A percentile compares a stretch with the other conserved stretches of the same genome.
These are phyloP conservation scores for Tautogolabrus adspersus DNA, from an alignment of 2,113 vertebrate genomes.

Conservation along the genomic window DNA sequence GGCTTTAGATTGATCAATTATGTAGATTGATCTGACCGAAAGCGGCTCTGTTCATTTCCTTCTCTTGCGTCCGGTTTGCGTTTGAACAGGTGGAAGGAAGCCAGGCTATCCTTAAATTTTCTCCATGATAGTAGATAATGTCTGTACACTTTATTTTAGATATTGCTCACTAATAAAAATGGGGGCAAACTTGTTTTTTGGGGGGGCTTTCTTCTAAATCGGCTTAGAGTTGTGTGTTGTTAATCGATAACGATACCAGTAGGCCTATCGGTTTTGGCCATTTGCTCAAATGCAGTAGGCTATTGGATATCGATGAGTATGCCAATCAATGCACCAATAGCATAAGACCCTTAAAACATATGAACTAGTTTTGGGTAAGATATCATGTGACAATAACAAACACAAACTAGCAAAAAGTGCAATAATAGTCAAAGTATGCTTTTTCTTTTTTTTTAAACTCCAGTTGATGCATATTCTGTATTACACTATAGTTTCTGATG, in stretches of 20 bases:
- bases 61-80: background rate
- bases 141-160: background rate
- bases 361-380: background rate
- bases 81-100: constrained; percentile 63
- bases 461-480: too few relatives aligned
- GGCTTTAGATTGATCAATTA: constrained; percentile 66
- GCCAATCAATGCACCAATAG: too few relatives aligned
- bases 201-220: background rate
- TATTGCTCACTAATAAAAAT: background rate
- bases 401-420: background rate
- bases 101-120: background rate
- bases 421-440: too few relatives aligned
- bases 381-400: background rate
- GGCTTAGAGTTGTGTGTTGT: constrained; percentile 20
- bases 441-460: too few relatives aligned
- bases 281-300: too few relatives aligned
- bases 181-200: constrained; percentile 11
- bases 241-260: background rate
- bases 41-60: background rate
- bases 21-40: constrained; percentile 46
- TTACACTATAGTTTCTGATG: too few relatives aligned
- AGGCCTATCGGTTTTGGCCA: too few relatives aligned
- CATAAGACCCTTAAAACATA: too few relatives aligned
- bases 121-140: background rate
- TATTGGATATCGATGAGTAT: too few relatives aligned